Conservation (phyloP, 1,140 invertebrate species). For the Idris sp. region DNA sequence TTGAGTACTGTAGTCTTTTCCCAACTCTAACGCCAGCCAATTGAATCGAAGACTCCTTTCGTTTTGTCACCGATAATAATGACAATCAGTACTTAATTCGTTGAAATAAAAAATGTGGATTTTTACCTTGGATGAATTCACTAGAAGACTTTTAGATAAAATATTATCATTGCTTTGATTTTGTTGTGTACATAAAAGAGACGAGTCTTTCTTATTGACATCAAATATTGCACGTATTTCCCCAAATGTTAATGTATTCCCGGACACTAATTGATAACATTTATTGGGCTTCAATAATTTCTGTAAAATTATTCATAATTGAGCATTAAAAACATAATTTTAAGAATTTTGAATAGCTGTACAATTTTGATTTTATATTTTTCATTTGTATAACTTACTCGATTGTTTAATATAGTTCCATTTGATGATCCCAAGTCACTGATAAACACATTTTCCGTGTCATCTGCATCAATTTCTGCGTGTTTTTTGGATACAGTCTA, state of each 20-base stretch:
- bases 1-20: too few relatives aligned
- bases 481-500: constrained; percentile 73
- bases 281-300: constrained; percentile 52
- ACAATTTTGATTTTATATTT: background rate
- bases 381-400: constrained; percentile 61
- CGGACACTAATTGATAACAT: constrained; percentile 67
- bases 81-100: too few relatives aligned
- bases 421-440: constrained; percentile 71
- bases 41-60: too few relatives aligned
- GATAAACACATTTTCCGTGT: constrained; percentile 64
- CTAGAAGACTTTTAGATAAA: background rate
- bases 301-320: constrained; percentile 50
- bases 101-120: too few relatives aligned
- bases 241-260: constrained; percentile 65
- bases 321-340: too few relatives aligned
- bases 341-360: too few relatives aligned
- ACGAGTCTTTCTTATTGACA: too few relatives aligned
- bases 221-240: constrained; percentile 35
- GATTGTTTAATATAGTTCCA: constrained; percentile 69
- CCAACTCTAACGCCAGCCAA: too few relatives aligned
- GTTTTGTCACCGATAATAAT: too few relatives aligned
- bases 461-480: constrained; percentile 70
- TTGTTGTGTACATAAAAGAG: too few relatives aligned
- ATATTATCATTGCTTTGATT: too few relatives aligned
- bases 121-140: too few relatives aligned